Conservation (phyloP, 2,113 vertebrate genomes). For the Euleptes europaea region DNA sequence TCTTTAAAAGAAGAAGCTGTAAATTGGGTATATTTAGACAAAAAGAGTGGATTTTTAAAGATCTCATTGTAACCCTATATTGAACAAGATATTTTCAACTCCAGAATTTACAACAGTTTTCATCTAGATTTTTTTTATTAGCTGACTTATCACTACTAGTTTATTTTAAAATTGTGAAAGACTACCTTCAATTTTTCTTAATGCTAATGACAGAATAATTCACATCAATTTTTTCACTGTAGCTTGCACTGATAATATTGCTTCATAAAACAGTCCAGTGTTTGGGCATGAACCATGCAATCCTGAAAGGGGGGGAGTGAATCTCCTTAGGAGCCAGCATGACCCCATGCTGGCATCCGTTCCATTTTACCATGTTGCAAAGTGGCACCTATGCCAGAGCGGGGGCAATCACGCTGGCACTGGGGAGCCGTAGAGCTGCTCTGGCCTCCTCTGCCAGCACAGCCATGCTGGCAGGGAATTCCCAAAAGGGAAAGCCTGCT, state of each 20-base stretch:
- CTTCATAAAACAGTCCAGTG: neutral
- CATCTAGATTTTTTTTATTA: neutral
- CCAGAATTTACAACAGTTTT: neutral
- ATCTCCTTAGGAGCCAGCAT: too few species aligned
- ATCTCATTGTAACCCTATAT: neutral
- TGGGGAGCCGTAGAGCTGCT: too few species aligned
- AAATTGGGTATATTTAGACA: neutral
- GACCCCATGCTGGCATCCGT: too few species aligned
- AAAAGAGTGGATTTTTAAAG: neutral
- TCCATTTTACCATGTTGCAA: too few species aligned
- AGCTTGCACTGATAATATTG: neutral
- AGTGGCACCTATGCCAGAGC: too few species aligned
- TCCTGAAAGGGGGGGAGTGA: too few species aligned
- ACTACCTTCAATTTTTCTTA: neutral
- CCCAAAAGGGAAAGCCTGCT: too few species aligned
- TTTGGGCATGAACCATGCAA: neutral
- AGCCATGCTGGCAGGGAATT: too few species aligned
- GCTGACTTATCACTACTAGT: neutral
- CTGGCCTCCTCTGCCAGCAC: too few species aligned
- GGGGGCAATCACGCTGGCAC: too few species aligned
- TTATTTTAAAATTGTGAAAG: slow-evolving; percentile 12
- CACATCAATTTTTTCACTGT: neutral
- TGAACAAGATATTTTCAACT: neutral
- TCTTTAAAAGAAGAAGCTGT: neutral
- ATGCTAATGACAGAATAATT: slow-evolving; percentile 14